These are phyloP conservation scores for Lepus townsendii DNA, from an alignment of 2,797 vertebrate species.

Conservation along the genomic window DNA sequence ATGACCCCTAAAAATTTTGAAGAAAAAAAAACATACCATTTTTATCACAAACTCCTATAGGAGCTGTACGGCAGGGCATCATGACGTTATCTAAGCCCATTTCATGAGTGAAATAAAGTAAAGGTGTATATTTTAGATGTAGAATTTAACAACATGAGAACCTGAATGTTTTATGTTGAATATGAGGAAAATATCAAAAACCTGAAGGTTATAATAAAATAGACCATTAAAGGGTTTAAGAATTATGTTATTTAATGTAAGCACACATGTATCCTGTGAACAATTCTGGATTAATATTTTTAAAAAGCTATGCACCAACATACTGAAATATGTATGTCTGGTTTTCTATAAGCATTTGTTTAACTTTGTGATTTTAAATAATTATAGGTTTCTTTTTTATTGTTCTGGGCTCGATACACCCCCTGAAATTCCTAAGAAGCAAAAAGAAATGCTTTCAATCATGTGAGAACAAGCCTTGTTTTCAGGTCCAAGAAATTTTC, in stretches of 20 bases:
- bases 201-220: neutral
- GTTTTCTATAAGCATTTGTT: neutral
- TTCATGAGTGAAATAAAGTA: neutral
- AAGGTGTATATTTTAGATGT: neutral
- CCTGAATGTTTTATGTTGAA: neutral
- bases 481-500: neutral
- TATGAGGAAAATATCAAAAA: neutral
- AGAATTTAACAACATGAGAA: neutral
- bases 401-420: neutral
- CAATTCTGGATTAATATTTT: neutral
- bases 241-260: slow-evolving; percentile 26
- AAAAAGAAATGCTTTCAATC: slow-evolving; percentile 1
- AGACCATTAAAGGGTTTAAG: neutral
- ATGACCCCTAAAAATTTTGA: neutral
- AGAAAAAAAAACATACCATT: neutral
- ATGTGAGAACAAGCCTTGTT: neutral
- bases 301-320: neutral
- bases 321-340: neutral
- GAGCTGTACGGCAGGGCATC: neutral
- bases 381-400: neutral
- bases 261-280: neutral
- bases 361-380: neutral
- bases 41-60: neutral
- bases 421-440: neutral
- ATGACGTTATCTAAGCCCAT: slow-evolving; percentile 1